Evolutionary conservation across 2,797 vertebrate species (phyloP), one percentile per base, ranked within the genome.

Genomic region (Sebastes umbrosus): DNA sequence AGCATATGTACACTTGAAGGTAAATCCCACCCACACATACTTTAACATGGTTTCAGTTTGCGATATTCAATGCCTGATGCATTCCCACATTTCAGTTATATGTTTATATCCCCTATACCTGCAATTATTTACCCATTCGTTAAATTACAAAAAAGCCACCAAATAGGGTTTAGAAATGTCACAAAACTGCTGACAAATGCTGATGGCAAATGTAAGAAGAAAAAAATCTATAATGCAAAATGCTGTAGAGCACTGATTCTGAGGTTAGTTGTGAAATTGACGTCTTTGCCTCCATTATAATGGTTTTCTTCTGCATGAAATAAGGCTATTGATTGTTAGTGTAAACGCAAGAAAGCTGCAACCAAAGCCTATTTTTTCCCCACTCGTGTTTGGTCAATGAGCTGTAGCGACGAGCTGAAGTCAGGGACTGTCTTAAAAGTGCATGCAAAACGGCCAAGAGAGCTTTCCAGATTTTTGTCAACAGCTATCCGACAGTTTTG

Each of bases 211-310:
- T 52, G 29, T 25, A 3, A 71, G 34, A 62, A 25, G 16, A 54
- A 55, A 29, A 77, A 77, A 77, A 85, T 81, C 31, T 62, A 65
- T 71, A 52, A 64, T 46, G 46, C 22, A 73, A 8, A 82, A 70
- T 24, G 14, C 2, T 22, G 36, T 39, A 39, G 46, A 31, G 12
- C 7, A 12, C 54, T 62, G 46, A 55, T 5, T 60, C 60, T 31
- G 43, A 54, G 39, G 3, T 6, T 75, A 39, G 18, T 59, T 54
- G 52, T 46, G 63, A 79, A 75, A 50, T 24, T 24, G 27, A 12
- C 22, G 20, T 74, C 11, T 68, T 68, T 31, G 34, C 39, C 14
- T 27, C 63, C 8, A 57, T 70, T 54, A 9, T 66, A 80, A 66
- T 31, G 67, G 52, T 62, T 81, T 75, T 76, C 64, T 75, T 76